Conservation (phyloP, 1,140 invertebrate species). For the Megathymus violae region DNA sequence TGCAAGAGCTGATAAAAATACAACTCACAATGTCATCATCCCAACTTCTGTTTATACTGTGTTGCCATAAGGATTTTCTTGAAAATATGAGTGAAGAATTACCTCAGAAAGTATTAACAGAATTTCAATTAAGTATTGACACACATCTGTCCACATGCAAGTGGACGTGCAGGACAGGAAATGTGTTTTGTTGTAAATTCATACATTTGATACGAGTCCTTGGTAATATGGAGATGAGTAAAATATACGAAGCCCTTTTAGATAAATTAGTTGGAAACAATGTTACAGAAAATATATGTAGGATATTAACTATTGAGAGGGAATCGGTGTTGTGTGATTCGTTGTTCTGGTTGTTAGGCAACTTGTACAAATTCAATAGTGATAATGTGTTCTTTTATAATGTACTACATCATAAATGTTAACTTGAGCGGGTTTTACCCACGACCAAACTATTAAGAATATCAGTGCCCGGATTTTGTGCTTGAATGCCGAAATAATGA, state of each 20-base stretch:
- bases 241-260: conserved; percentile 41
- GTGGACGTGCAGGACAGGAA: conserved; percentile 15
- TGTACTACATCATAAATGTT: conserved; percentile 26
- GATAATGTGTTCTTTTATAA: conserved; percentile 46
- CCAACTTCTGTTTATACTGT: conserved; percentile 58
- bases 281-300: conserved; percentile 36
- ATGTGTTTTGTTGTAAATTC: conserved; percentile 42
- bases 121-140: conserved; percentile 38
- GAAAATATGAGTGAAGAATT: conserved; percentile 43
- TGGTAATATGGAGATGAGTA: conserved; percentile 49
- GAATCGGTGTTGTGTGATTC: conserved; percentile 50
- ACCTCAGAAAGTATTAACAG: conserved; percentile 43
- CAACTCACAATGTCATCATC: conserved; percentile 37
- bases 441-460: too few relatives aligned
- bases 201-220: conserved; percentile 56
- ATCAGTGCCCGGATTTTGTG: too few relatives aligned
- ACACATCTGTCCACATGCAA: conserved; percentile 29
- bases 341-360: conserved; percentile 69
- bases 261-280: conserved; percentile 46
- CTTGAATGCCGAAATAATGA: too few relatives aligned
- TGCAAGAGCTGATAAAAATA: conserved; percentile 42
- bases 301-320: conserved; percentile 47
- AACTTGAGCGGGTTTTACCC: too few relatives aligned
- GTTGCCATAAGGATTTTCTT: conserved; percentile 56
- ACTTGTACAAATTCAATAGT: conserved; percentile 57